Conservation (phyloP, 2,888 invertebrate genomes). For the Spodoptera littoralis region DNA sequence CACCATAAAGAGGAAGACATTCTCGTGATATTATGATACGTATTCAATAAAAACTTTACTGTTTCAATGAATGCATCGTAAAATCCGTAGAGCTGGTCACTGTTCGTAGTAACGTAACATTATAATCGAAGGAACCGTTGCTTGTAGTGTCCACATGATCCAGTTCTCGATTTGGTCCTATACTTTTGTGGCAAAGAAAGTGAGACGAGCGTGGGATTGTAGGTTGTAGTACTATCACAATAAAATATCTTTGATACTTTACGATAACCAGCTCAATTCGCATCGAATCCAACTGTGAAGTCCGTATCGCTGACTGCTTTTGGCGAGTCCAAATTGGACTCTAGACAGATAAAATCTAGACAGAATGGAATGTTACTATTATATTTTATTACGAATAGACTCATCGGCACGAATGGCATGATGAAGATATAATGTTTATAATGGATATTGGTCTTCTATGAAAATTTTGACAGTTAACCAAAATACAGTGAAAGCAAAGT, state of each 20-base stretch:
- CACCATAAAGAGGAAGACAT: too few species aligned
- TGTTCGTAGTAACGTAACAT: slow-evolving; percentile 53
- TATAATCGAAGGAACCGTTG: slow-evolving; percentile 72
- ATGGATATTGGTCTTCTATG: slow-evolving; percentile 19
- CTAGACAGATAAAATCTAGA: slow-evolving; percentile 55
- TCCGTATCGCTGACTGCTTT: slow-evolving; percentile 44
- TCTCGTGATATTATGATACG: too few species aligned
- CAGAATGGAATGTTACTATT: slow-evolving; percentile 34
- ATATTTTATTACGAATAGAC: slow-evolving; percentile 10
- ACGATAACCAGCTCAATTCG: slow-evolving; percentile 58
- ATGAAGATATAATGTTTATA: slow-evolving; percentile 26
- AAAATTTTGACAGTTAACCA: slow-evolving; percentile 29
- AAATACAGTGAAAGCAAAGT: slow-evolving; percentile 54
- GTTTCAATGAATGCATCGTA: slow-evolving; percentile 44
- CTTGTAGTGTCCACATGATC: slow-evolving; percentile 65
- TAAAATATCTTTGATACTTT: slow-evolving; percentile 63
- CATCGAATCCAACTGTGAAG: slow-evolving; percentile 50
- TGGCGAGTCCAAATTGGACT: slow-evolving; percentile 55
- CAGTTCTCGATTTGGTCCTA: slow-evolving; percentile 71
- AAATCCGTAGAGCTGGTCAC: slow-evolving; percentile 57
- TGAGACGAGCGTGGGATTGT: slow-evolving; percentile 78
- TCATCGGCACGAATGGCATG: slow-evolving; percentile 1
- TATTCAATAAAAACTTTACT: slow-evolving; percentile 55
- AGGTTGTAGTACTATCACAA: slow-evolving; percentile 73
- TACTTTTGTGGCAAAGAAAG: slow-evolving; percentile 72